Conservation (phyloP, 2,113 vertebrate species). For the Fregetta grallaria region DNA sequence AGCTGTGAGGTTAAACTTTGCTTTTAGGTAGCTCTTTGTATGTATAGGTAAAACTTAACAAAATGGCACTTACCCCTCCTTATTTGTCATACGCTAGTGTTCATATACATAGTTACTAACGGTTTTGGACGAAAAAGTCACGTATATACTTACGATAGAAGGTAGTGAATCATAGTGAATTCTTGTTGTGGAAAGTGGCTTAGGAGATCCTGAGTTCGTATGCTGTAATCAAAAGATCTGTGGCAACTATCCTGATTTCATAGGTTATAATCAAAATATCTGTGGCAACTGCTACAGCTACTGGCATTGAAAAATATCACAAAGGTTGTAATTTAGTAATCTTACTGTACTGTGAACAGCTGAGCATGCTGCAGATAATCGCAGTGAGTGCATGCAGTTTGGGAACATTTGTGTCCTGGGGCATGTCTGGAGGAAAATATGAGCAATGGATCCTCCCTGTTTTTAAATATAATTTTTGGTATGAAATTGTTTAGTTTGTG, state of each 20-base stretch:
- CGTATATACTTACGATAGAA: background rate
- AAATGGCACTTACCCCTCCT: background rate
- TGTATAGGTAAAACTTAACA: background rate
- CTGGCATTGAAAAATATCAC: background rate
- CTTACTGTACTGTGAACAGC: background rate
- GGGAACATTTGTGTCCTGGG: background rate
- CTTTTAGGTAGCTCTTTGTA: background rate
- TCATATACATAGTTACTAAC: background rate
- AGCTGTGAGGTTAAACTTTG: background rate
- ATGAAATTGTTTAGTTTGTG: background rate
- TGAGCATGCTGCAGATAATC: background rate
- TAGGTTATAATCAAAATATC: slow-evolving; percentile 33
- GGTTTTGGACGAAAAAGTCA: background rate
- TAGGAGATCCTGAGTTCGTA: background rate
- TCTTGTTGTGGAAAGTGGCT: background rate
- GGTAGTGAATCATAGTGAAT: background rate
- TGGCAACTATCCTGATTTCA: background rate
- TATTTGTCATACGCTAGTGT: background rate
- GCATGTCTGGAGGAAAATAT: background rate
- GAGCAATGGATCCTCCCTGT: background rate
- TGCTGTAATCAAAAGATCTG: slow-evolving; percentile 26
- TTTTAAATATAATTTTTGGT: background rate
- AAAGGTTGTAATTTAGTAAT: slow-evolving; percentile 19
- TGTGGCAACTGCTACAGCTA: slow-evolving; percentile 18
- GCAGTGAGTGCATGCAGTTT: background rate